Evolutionary conservation across 2,113 vertebrate species (phyloP).

Genomic region (Anolis carolinensis): DNA sequence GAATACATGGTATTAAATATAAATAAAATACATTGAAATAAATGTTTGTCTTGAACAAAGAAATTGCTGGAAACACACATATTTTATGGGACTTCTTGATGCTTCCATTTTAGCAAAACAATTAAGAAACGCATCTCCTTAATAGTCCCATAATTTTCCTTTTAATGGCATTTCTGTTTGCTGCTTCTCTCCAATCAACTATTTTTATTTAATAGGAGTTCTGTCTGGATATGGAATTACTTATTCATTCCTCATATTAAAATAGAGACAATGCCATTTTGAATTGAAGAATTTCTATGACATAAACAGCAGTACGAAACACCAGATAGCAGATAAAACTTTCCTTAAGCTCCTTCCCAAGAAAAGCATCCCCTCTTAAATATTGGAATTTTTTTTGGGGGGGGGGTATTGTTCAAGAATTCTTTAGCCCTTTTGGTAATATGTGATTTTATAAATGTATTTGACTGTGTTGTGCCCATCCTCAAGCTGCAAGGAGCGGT

Average conservation of each 20-base stretch:
- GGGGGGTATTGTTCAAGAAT: too few species aligned
- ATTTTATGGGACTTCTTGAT: background rate
- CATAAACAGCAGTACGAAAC: background rate
- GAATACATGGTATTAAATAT: too few species aligned
- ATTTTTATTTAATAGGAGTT: background rate
- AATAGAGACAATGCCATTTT: background rate
- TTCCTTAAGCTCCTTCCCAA: too few species aligned
- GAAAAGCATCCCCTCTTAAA: too few species aligned
- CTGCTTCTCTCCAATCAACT: background rate
- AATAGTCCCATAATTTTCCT: background rate
- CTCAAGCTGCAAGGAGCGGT: too few species aligned
- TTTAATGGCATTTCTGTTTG: background rate
- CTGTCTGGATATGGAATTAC: background rate
- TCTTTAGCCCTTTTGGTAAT: too few species aligned
- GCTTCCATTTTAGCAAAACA: background rate
- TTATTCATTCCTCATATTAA: background rate
- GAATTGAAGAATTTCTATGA: background rate
- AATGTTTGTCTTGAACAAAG: background rate
- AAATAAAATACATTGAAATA: too few species aligned
- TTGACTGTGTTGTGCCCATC: too few species aligned
- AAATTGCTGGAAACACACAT: too few species aligned
- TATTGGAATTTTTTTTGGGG: too few species aligned
- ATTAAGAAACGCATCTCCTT: background rate
- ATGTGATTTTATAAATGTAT: too few species aligned
- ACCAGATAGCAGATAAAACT: too few species aligned